These are phyloP conservation scores for Salpingus planirostris DNA, from an alignment of 2,888 invertebrate species.

Conservation along the genomic window DNA sequence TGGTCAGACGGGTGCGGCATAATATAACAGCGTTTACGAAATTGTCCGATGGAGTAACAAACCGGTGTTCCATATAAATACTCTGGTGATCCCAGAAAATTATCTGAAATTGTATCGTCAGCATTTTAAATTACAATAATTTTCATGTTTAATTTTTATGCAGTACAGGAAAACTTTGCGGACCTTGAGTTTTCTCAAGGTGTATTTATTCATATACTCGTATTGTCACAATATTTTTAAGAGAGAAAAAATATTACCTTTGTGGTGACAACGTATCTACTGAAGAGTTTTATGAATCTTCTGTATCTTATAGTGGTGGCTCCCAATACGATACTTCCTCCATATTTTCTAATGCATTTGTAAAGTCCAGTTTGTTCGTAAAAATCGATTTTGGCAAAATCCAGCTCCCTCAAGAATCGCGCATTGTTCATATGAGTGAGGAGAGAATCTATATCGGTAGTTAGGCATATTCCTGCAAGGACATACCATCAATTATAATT, in stretches of 20 bases:
- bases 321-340: conserved; percentile 68
- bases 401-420: conserved; percentile 76
- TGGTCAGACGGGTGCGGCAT: conserved; percentile 50
- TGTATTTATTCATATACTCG: too few species aligned
- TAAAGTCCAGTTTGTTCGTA: conserved; percentile 72
- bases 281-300: conserved; percentile 66
- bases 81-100: conserved; percentile 79
- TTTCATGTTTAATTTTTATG: too few species aligned
- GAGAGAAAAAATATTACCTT: conserved; percentile 56
- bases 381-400: conserved; percentile 81
- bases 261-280: conserved; percentile 63
- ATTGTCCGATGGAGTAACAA: conserved; percentile 60
- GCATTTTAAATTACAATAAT: too few species aligned
- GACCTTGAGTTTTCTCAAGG: too few species aligned
- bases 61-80: conserved; percentile 76
- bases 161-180: too few species aligned
- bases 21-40: conserved; percentile 57
- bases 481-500: neutral
- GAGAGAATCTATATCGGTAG: conserved; percentile 79
- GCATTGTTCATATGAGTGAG: conserved; percentile 91
- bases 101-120: too few species aligned
- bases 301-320: conserved; percentile 76
- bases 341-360: conserved; percentile 60
- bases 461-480: conserved; percentile 66
- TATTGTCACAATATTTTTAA: too few species aligned